These are phyloP conservation scores for Amblyornis subalaris DNA, from an alignment of 2,113 vertebrate species.

Conservation along the genomic window DNA sequence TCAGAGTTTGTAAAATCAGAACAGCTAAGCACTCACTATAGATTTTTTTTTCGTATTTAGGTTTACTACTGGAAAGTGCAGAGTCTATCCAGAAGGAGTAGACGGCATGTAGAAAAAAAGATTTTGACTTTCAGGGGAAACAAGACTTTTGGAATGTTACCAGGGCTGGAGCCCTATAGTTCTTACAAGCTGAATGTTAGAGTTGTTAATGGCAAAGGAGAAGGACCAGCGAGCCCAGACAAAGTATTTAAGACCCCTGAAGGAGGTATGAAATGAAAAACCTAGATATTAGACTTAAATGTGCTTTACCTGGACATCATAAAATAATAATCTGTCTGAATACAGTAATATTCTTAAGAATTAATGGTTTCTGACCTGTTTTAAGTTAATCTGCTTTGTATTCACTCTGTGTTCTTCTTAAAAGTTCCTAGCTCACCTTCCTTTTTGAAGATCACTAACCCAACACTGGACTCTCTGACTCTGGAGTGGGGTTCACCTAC, in stretches of 20 bases:
- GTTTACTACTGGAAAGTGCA: slow-evolving; percentile 90
- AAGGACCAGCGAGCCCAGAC: slow-evolving; percentile 82
- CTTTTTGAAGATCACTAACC: slow-evolving; percentile 79
- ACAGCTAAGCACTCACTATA: background rate
- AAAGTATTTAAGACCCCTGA: slow-evolving; percentile 86
- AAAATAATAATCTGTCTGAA: background rate
- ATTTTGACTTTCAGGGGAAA: slow-evolving; percentile 85
- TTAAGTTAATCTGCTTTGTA: background rate
- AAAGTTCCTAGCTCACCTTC: slow-evolving; percentile 87
- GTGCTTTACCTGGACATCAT: background rate
- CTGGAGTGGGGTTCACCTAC: slow-evolving; percentile 89
- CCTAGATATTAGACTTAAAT: background rate
- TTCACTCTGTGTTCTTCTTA: slow-evolving; percentile 29
- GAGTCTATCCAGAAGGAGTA: slow-evolving; percentile 78
- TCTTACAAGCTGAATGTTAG: slow-evolving; percentile 84
- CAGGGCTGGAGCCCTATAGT: slow-evolving; percentile 87
- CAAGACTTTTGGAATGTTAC: slow-evolving; percentile 86
- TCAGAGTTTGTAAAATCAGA: background rate
- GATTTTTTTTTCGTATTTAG: slow-evolving; percentile 63
- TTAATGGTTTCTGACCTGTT: background rate
- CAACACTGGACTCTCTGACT: slow-evolving; percentile 86
- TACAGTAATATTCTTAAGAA: background rate
- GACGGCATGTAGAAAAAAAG: slow-evolving; percentile 82
- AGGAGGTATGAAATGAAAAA: slow-evolving; percentile 81
- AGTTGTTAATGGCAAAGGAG: slow-evolving; percentile 89